Evolutionary conservation across 2,888 invertebrate genomes (phyloP), one percentile per base, ranked within the genome.

Genomic region (Lithophane ornitopus): DNA sequence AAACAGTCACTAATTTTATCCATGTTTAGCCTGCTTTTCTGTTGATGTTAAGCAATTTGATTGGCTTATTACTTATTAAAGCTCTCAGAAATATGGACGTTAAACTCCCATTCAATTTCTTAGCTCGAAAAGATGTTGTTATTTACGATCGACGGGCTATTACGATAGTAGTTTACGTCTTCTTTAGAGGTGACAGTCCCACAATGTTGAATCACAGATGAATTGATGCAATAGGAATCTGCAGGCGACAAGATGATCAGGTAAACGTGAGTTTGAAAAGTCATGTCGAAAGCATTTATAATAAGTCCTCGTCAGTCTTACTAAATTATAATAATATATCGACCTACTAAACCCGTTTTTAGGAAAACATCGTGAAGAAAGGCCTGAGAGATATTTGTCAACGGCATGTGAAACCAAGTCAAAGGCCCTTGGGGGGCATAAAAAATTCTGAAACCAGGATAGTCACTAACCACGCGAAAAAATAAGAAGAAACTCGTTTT

Each of bases 61-160:
- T 73, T 16, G 28, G 4, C 52, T 49, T 65, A 72, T 74, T 76
- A 80, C 59, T 80, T 82, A 74, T 80, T 70, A 63, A 41, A 28
- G 62, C 54, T 69, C 58, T 59, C 28, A 68, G 70, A 69, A 79
- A 79, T 66, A 69, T n/a, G 39, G 61, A 66, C 19, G 41, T 66
- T 72, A 67, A 76, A 68, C 14, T 70, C 3, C 34, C 26, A 58
- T 69, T 59, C 7, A 41, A 67, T 70, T 73, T 76, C 59, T 59
- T 44, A 56, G 46, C 62, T n/a, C 4, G 14, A 63, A 14, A 62
- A 67, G 26, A 56, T 75, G 56, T 14, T 3, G 56, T 56, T 62
- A 67, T 80, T 80, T 74, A 78, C 39, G 49, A 74, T 49, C 46
- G 59, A 65, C 59, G 63, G 73, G 34, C 28, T 54, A 49, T 74